Percentiles rank a stretch among this genome's conserved stretches.
Conservation (phyloP, 2,113 vertebrate species). For the Girardinichthys multiradiatus region DNA sequence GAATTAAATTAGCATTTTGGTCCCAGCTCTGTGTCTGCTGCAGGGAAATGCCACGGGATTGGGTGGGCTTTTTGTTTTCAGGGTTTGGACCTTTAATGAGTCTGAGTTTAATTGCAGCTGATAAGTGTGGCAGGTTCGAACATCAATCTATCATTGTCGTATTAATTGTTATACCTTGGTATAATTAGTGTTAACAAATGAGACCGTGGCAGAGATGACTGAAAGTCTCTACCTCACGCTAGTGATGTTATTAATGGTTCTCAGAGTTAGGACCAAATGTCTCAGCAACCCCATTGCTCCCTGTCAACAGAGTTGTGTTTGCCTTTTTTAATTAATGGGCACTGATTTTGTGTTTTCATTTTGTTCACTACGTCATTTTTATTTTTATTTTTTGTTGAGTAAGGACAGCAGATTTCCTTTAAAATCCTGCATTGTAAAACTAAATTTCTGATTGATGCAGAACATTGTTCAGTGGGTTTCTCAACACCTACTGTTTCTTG, state of each 20-base stretch:
- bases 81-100: constrained; percentile 8
- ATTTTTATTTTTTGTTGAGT: background rate
- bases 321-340: background rate
- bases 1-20: constrained; percentile 47
- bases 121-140: constrained; percentile 18
- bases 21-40: constrained; percentile 13
- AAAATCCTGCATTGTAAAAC: background rate
- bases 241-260: constrained; percentile 44
- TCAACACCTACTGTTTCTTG: background rate
- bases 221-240: constrained; percentile 27
- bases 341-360: constrained; percentile 3
- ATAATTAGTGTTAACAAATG: constrained; percentile 55
- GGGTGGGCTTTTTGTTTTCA: constrained; percentile 11
- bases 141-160: constrained; percentile 23
- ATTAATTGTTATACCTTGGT: constrained; percentile 45
- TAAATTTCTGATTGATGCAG: background rate
- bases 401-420: background rate
- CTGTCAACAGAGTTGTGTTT: background rate
- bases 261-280: constrained; percentile 27
- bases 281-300: constrained; percentile 22
- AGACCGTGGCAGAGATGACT: constrained; percentile 24
- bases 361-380: background rate
- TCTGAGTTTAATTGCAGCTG: constrained; percentile 26
- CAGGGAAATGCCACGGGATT: background rate
- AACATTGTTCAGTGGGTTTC: background rate